Conservation (phyloP, 2,888 invertebrate genomes). For the Isotomurus palustris region DNA sequence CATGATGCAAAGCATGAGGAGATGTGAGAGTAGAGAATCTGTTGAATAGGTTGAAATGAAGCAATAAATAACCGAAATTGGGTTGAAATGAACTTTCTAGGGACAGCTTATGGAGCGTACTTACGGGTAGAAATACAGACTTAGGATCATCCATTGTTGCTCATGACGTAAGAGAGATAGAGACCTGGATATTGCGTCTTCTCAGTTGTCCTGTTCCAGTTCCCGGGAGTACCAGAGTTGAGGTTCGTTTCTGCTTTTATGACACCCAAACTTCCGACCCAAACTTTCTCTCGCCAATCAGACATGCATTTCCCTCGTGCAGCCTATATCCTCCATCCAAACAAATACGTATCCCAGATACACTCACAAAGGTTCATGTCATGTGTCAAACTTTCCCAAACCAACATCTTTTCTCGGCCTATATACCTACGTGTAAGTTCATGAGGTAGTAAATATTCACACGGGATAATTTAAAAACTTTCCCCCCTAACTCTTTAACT, state of each 20-base stretch:
- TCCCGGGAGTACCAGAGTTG: constrained; percentile 86
- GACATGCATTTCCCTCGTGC: not conserved
- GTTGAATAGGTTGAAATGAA: constrained; percentile 1
- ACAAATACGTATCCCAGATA: too few species aligned
- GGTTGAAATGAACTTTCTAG: constrained; percentile 54
- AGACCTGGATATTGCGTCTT: constrained; percentile 95
- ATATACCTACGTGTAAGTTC: too few species aligned
- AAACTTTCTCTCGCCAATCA: not conserved
- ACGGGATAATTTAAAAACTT: too few species aligned
- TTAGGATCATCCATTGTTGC: constrained; percentile 75
- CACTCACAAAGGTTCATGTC: too few species aligned
- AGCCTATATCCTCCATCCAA: not conserved
- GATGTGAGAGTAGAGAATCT: too few species aligned
- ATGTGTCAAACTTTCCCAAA: too few species aligned
- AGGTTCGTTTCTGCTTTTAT: too few species aligned
- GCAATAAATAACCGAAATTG: constrained; percentile 7
- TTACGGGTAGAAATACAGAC: constrained; percentile 77
- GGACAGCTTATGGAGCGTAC: constrained; percentile 93
- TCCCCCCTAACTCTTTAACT: too few species aligned
- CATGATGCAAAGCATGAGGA: too few species aligned
- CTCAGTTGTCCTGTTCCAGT: constrained; percentile 97
- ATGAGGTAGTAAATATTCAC: too few species aligned
- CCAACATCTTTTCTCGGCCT: too few species aligned
- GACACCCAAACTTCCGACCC: too few species aligned
- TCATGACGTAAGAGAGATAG: constrained; percentile 95